Conservation (phyloP, 2,797 vertebrate genomes). For the Pseudochromis fuscus region DNA sequence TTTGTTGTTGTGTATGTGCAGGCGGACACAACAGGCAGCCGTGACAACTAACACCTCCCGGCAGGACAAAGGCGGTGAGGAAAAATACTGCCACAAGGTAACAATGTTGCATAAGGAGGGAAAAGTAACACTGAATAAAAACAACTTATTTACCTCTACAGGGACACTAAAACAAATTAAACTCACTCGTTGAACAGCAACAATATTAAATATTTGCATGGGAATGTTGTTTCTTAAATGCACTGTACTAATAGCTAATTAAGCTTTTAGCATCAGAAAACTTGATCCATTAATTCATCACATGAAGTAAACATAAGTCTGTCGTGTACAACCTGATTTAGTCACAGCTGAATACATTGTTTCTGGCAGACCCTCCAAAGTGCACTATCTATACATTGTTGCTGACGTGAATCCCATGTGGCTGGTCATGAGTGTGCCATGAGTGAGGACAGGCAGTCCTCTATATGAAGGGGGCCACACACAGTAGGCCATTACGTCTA, state of each 20-base stretch:
- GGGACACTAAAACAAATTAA: neutral
- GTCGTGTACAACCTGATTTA: neutral
- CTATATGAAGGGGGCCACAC: slow-evolving; percentile 30
- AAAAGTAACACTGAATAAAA: neutral
- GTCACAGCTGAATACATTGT: neutral
- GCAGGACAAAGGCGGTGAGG: neutral
- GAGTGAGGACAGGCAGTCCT: slow-evolving; percentile 42
- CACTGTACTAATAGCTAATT: neutral
- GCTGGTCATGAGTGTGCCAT: slow-evolving; percentile 34
- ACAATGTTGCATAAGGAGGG: neutral
- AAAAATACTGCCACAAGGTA: neutral
- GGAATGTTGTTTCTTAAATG: neutral
- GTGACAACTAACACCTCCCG: neutral
- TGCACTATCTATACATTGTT: neutral
- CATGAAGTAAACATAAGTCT: neutral
- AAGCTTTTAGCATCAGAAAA: neutral
- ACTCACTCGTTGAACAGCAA: neutral
- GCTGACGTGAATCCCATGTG: slow-evolving; percentile 3
- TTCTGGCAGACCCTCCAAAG: neutral
- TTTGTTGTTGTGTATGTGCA: neutral
- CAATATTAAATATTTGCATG: neutral
- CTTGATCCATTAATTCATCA: neutral
- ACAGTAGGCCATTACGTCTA: slow-evolving; percentile 5
- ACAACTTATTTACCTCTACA: neutral
- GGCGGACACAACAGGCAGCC: neutral